These are phyloP conservation scores for Crioceris asparagi DNA, from an alignment of 2,888 invertebrate genomes.

Conservation along the genomic window DNA sequence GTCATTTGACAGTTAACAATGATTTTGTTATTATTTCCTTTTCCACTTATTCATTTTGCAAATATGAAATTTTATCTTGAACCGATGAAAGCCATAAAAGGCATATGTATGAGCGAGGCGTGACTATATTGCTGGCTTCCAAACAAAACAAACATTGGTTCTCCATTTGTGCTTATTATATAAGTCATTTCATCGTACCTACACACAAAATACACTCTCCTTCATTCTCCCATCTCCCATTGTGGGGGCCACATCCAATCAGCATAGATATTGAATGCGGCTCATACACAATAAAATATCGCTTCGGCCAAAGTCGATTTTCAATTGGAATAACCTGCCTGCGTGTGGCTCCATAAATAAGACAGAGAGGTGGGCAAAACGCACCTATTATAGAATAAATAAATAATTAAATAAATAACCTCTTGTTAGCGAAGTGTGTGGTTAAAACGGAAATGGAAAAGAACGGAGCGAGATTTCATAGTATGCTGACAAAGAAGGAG, in stretches of 20 bases:
- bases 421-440: conserved; percentile 41
- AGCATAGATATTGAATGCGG: conserved; percentile 38
- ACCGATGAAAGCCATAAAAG: too few species aligned
- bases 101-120: too few species aligned
- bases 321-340: conserved; percentile 35
- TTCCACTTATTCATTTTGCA: too few species aligned
- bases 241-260: conserved; percentile 32
- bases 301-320: conserved; percentile 27
- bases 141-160: too few species aligned
- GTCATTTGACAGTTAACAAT: too few species aligned
- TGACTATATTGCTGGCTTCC: too few species aligned
- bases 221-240: too few species aligned
- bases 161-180: too few species aligned
- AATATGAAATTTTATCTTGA: too few species aligned
- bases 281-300: conserved; percentile 34
- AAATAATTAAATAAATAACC: conserved; percentile 43
- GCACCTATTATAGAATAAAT: conserved; percentile 42
- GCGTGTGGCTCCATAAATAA: conserved; percentile 42
- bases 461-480: conserved; percentile 8
- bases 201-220: too few species aligned
- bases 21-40: too few species aligned
- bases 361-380: conserved; percentile 39
- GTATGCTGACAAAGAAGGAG: conserved; percentile 9
- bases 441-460: conserved; percentile 18
- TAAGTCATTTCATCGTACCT: too few species aligned